phyloP scores from a whole-genome alignment of 2,888 invertebrate genomes.

The Calameuta filiformis region DNA sequence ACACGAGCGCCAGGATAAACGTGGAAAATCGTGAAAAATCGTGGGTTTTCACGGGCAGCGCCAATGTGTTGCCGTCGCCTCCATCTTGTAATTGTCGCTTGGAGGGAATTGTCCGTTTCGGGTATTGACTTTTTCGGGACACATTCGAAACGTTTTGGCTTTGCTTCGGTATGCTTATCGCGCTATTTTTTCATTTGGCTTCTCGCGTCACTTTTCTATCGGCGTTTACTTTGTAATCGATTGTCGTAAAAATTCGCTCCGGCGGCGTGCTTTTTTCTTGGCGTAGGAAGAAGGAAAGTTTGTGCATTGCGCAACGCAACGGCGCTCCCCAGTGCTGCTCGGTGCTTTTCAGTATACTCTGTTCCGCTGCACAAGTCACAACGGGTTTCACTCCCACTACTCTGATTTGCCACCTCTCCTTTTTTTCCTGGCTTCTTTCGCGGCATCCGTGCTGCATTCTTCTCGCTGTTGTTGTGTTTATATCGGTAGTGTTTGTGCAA shows the following conservation, averaged over 20 bases:
- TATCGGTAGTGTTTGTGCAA: background rate
- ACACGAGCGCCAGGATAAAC: background rate
- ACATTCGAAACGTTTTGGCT: background rate
- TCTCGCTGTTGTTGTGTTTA: background rate
- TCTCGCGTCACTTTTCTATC: background rate
- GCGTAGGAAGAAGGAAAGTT: slow-evolving; percentile 52
- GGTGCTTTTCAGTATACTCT: slow-evolving; percentile 15
- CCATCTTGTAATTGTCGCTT: slow-evolving; percentile 55
- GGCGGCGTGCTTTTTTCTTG: slow-evolving; percentile 29
- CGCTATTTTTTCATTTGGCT: background rate
- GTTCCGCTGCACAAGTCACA: slow-evolving; percentile 40
- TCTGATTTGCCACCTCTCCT: slow-evolving; percentile 24
- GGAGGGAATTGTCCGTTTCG: slow-evolving; percentile 38
- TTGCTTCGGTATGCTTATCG: background rate
- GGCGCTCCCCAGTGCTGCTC: slow-evolving; percentile 40
- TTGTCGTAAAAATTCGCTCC: background rate
- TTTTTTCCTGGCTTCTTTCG: background rate
- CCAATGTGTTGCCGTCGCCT: slow-evolving; percentile 36
- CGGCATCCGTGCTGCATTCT: background rate
- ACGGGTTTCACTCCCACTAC: slow-evolving; percentile 39
- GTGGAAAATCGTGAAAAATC: slow-evolving; percentile 34
- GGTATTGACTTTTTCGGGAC: slow-evolving; percentile 4
- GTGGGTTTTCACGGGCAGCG: slow-evolving; percentile 27
- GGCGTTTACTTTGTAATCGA: background rate
- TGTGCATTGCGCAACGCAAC: slow-evolving; percentile 60